Percentiles rank a stretch among this genome's conserved stretches.
Evolutionary conservation across 2,888 invertebrate genomes (phyloP).

Genomic region (Girardia tigrina): DNA sequence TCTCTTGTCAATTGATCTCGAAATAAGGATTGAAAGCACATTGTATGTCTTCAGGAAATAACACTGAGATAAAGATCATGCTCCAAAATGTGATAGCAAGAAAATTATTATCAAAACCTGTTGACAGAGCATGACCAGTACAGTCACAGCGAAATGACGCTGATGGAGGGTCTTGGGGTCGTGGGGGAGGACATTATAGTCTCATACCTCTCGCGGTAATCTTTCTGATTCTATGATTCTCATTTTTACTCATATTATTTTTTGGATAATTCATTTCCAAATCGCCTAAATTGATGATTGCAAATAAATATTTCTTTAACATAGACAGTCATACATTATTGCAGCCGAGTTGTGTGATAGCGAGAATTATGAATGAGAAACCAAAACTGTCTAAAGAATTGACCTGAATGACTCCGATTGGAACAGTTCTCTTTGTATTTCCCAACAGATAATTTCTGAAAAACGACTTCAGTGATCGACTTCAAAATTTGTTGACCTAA

Average conservation of each 20-base stretch:
- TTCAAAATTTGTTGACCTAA: background rate
- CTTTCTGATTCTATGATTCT: too few species aligned
- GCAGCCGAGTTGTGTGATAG: constrained; percentile 80
- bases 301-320: constrained; percentile 78
- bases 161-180: too few species aligned
- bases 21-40: too few species aligned
- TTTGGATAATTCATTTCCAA: constrained; percentile 61
- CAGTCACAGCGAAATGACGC: too few species aligned
- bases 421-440: constrained; percentile 19
- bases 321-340: constrained; percentile 78
- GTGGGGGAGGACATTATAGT: too few species aligned
- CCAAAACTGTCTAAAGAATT: constrained; percentile 72
- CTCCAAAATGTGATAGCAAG: too few species aligned
- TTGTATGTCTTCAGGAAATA: too few species aligned
- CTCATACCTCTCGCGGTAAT: too few species aligned
- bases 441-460: background rate
- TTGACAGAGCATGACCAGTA: too few species aligned
- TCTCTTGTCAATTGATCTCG: too few species aligned
- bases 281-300: constrained; percentile 76
- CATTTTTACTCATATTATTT: background rate
- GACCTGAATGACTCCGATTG: background rate
- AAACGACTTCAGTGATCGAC: background rate
- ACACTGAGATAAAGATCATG: too few species aligned
- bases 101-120: too few species aligned
- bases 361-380: constrained; percentile 85